phyloP scores from a whole-genome alignment of 2,113 vertebrate genomes.

The Ahaetulla prasina region DNA sequence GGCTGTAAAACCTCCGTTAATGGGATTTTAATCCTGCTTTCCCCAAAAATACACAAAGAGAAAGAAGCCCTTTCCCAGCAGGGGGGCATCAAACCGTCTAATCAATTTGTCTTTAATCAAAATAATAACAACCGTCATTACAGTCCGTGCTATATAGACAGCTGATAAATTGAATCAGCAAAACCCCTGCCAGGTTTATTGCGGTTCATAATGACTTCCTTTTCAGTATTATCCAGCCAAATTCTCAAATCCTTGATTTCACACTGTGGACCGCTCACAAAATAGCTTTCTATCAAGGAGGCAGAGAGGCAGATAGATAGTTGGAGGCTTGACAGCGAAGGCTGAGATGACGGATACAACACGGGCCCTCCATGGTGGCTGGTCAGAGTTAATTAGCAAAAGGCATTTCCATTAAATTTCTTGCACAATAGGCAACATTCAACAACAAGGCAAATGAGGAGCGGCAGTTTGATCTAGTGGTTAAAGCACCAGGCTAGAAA shows the following conservation, averaged over 20 bases:
- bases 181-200: neutral
- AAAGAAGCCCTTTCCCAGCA: neutral
- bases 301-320: neutral
- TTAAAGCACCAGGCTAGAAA: neutral
- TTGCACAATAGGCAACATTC: neutral
- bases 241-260: constrained; percentile 18
- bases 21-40: constrained; percentile 1
- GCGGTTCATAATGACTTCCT: neutral
- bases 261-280: neutral
- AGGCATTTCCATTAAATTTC: neutral
- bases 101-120: constrained; percentile 4
- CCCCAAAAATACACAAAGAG: too few relatives aligned
- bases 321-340: neutral
- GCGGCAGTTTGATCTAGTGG: neutral
- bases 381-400: neutral
- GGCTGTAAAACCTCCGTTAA: constrained; percentile 5
- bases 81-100: neutral
- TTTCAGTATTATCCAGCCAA: neutral
- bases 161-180: neutral
- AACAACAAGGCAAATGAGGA: neutral
- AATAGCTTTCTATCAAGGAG: neutral
- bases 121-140: neutral
- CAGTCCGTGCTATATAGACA: neutral
- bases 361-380: neutral
- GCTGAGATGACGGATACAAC: neutral